Evolutionary conservation across 1,140 invertebrate species (phyloP), one percentile per base, ranked within the genome.

Genomic region (Solenopsis invicta): DNA sequence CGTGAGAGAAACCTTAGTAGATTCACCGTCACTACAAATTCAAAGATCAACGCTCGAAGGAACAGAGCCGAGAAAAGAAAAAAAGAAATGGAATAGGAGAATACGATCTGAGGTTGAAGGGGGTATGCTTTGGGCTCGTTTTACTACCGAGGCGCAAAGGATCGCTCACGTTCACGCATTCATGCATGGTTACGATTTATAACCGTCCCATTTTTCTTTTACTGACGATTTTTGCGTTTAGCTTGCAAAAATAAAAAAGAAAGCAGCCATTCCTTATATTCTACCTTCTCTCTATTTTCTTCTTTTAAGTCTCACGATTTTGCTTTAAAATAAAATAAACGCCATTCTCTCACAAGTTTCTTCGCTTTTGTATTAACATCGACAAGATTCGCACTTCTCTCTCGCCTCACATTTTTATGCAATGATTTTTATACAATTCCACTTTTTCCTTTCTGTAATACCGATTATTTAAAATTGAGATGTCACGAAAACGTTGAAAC

Each of bases 181-280:
- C 91, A 93, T 90, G 88, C 88, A 89, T 87, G 85, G 89, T 91
- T 91, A 91, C 87, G 89, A 92, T 93, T 93, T 92, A 92, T 92
- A 90, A 93, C 92, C 87, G 81, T 89, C 88, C 78, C 84, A 59
- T 21, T 67, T 85, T 66, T 78, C 78, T 81, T 86, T 54, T 16
- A 29, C 4, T 64, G 71, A 34, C 61, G 62, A 21, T 80, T 62
- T 62, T 88, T 61, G 62, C 56, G 82, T 89, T 89, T 89, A 89
- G 76, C 29, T 29, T 29, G 29, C 29, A 24, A 18, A 37, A 21
- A 72, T 62, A 78, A 89, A 87, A 84, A 87, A 87, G 64, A 89
- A 87, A 90, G 89, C 89, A n/a, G 77, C 54, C 16, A 5, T 41
- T 52, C 41, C 61, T 56, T 72, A 61, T 82, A n/a, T 50, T 29